phyloP scores from a whole-genome alignment of 1,140 invertebrate genomes.

The Neodiprion virginianus region DNA sequence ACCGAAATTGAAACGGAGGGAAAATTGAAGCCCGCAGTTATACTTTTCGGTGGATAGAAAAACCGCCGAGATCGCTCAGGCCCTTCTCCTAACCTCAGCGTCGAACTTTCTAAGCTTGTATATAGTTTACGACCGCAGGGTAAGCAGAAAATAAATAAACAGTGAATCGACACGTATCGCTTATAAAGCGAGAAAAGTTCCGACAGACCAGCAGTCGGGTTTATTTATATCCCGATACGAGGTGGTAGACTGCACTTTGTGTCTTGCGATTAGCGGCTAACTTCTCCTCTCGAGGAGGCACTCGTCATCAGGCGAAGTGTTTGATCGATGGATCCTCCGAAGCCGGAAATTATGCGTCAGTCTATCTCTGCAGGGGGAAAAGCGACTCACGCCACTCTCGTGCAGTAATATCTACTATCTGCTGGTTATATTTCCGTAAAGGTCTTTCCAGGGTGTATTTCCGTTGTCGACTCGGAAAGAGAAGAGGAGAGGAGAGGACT shows the following conservation, averaged over 20 bases:
- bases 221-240: too few species aligned
- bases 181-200: neutral
- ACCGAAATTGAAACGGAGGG: neutral
- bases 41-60: neutral
- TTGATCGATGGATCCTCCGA: slow-evolving; percentile 60
- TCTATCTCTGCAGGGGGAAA: slow-evolving; percentile 55
- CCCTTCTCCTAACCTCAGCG: neutral
- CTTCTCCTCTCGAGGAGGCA: slow-evolving; percentile 38
- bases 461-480: neutral
- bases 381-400: slow-evolving; percentile 51
- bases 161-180: neutral
- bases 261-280: neutral
- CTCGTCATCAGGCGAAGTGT: slow-evolving; percentile 45
- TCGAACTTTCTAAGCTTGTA: neutral
- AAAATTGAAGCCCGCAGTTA: neutral
- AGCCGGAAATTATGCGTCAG: slow-evolving; percentile 63
- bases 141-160: neutral
- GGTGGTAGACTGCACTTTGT: neutral
- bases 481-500: too few species aligned
- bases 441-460: slow-evolving; percentile 5
- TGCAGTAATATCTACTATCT: slow-evolving; percentile 47
- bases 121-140: slow-evolving; percentile 14
- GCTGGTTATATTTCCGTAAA: slow-evolving; percentile 41
- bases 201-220: too few species aligned
- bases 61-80: neutral